Percentiles rank a stretch among this genome's conserved stretches.
Conservation (phyloP, 1,140 invertebrate species). For the Sitophilus oryzae region DNA sequence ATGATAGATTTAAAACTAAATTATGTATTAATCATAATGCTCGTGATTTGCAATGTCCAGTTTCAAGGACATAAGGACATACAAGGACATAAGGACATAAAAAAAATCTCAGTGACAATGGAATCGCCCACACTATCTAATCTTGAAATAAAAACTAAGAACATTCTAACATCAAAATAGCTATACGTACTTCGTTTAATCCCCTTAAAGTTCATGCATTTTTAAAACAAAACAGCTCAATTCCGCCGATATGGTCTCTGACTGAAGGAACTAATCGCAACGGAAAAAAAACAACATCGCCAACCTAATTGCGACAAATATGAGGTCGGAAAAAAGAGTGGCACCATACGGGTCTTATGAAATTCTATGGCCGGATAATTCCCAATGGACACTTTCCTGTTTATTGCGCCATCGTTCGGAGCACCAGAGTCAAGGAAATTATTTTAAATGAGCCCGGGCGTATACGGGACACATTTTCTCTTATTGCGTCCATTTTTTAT, state of each 20-base stretch:
- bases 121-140: too few species aligned
- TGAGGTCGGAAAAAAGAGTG: constrained; percentile 6
- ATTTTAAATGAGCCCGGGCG: constrained; percentile 20
- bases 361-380: constrained; percentile 19
- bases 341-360: constrained; percentile 20
- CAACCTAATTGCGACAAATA: constrained; percentile 6
- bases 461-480: constrained; percentile 20
- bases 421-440: constrained; percentile 21
- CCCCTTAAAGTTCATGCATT: not conserved
- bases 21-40: too few species aligned
- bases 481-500: constrained; percentile 25
- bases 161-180: too few species aligned
- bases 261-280: not conserved
- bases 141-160: too few species aligned
- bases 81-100: too few species aligned
- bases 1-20: too few species aligned
- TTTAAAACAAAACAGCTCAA: not conserved
- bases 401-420: constrained; percentile 19
- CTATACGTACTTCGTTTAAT: too few species aligned
- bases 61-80: too few species aligned
- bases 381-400: constrained; percentile 22
- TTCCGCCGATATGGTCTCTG: not conserved
- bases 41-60: too few species aligned
- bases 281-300: not conserved
- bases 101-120: too few species aligned